Conservation (phyloP, 2,888 invertebrate species). For the Disparrhopalites patrizii region DNA sequence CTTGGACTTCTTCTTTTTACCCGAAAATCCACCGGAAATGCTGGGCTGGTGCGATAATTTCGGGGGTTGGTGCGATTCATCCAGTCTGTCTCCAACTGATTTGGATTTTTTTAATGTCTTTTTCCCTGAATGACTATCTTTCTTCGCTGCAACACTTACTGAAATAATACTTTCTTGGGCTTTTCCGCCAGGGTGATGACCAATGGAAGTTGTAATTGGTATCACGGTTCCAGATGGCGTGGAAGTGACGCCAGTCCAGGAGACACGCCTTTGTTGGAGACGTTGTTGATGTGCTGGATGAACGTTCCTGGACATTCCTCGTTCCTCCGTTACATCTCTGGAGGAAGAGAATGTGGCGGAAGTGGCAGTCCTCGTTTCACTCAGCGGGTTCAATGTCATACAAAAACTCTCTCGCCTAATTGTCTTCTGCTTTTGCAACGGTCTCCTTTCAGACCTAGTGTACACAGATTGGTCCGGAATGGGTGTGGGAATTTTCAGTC, state of each 20-base stretch:
- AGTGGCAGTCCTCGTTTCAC: not conserved
- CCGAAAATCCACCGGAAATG: not conserved
- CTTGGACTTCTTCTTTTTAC: constrained; percentile 5
- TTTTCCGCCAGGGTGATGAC: not conserved
- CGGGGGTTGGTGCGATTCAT: not conserved
- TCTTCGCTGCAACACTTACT: not conserved
- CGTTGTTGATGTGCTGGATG: not conserved
- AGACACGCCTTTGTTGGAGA: not conserved
- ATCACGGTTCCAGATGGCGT: not conserved
- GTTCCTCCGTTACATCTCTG: too few species aligned
- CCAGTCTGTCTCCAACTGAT: constrained; percentile 13
- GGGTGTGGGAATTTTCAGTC: constrained; percentile 1
- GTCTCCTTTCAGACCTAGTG: constrained; percentile 1
- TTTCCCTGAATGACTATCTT: not conserved
- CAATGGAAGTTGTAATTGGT: too few species aligned
- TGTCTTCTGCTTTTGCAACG: not conserved
- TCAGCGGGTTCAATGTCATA: not conserved
- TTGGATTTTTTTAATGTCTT: constrained; percentile 13
- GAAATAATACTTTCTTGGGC: not conserved
- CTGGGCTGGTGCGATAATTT: not conserved
- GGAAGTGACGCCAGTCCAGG: not conserved
- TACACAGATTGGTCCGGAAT: constrained; percentile 3
- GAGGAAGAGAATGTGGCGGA: too few species aligned
- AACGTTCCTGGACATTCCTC: not conserved
- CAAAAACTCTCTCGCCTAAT: not conserved